Conservation (phyloP, 2,113 vertebrate genomes). For the Fukomys damarensis region DNA sequence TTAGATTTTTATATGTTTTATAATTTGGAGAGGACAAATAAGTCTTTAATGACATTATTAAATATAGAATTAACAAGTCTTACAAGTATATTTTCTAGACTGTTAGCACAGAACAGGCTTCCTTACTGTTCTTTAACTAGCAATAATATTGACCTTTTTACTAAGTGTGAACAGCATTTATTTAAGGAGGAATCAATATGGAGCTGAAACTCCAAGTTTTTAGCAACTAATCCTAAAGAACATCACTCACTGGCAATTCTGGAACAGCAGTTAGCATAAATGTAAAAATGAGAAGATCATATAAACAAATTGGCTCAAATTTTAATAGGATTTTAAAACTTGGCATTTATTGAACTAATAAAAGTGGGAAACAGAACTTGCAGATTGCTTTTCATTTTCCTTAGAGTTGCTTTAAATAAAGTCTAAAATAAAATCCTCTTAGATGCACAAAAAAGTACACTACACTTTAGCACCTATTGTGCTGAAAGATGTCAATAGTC, state of each 20-base stretch:
- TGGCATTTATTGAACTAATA: neutral
- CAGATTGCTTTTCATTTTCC: neutral
- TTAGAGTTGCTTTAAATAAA: slow-evolving; percentile 27
- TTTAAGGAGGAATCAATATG: slow-evolving; percentile 56
- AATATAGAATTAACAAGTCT: slow-evolving; percentile 54
- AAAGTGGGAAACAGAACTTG: neutral
- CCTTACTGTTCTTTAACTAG: slow-evolving; percentile 42
- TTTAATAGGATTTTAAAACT: neutral
- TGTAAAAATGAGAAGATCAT: slow-evolving; percentile 32
- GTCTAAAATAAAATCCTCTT: slow-evolving; percentile 53
- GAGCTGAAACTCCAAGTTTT: slow-evolving; percentile 65
- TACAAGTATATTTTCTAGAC: neutral
- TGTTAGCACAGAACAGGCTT: slow-evolving; percentile 23
- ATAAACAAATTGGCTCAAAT: neutral
- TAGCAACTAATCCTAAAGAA: slow-evolving; percentile 69
- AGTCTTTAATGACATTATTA: slow-evolving; percentile 53
- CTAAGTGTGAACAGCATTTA: slow-evolving; percentile 73
- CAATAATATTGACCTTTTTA: slow-evolving; percentile 73
- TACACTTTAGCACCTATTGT: slow-evolving; percentile 72
- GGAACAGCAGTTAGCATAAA: slow-evolving; percentile 43
- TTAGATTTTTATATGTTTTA: slow-evolving; percentile 46
- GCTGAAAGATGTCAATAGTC: slow-evolving; percentile 62
- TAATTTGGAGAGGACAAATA: neutral
- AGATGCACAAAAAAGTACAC: neutral
- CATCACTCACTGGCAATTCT: slow-evolving; percentile 61